Conservation (phyloP, 2,113 vertebrate species). For the Sturnira hondurensis region DNA sequence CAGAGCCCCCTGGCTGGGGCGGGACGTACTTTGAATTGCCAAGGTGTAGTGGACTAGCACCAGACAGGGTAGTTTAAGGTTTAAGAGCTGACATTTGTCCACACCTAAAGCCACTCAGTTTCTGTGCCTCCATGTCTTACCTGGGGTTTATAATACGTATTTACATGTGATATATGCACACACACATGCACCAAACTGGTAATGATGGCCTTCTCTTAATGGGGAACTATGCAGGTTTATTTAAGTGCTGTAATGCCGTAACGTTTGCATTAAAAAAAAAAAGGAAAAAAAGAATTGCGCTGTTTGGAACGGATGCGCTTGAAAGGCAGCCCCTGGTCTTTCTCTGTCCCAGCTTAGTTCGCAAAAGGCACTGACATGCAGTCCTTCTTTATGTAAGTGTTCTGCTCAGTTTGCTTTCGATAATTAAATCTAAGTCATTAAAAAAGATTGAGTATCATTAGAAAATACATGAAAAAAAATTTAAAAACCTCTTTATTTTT, state of each 20-base stretch:
- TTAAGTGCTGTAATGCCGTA: background rate
- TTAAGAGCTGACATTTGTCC: background rate
- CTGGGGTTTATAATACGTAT: background rate
- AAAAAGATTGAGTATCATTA: background rate
- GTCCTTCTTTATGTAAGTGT: constrained; percentile 9
- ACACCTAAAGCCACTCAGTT: background rate
- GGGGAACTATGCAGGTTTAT: background rate
- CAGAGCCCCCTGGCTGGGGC: too few relatives aligned
- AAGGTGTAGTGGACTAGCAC: background rate
- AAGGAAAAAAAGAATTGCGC: background rate
- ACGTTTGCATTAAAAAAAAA: background rate
- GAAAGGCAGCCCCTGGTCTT: background rate
- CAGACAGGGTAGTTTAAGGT: background rate
- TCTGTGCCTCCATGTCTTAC: background rate
- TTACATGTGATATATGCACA: background rate
- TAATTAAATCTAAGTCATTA: constrained; percentile 45
- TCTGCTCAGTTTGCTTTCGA: background rate
- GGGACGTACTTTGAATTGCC: background rate
- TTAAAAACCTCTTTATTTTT: background rate
- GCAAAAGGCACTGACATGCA: constrained; percentile 13
- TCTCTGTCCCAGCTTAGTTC: background rate
- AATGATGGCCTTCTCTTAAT: background rate
- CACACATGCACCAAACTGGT: background rate
- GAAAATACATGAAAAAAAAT: constrained; percentile 32
- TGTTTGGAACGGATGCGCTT: background rate